Conservation (phyloP, 1,140 invertebrate genomes). For the Nylanderia fulva region DNA sequence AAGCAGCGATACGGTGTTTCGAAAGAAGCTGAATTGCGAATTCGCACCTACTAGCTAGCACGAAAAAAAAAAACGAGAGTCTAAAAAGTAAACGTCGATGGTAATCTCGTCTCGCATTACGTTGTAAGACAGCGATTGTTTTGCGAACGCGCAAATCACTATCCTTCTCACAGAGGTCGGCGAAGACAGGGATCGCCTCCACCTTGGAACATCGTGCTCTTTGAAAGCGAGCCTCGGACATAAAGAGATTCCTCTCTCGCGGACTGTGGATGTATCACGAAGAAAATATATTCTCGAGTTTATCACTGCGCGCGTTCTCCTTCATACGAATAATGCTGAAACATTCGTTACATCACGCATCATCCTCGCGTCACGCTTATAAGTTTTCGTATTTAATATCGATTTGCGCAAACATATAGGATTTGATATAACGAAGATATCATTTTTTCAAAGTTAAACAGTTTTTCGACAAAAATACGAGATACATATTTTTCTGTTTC, state of each 20-base stretch:
- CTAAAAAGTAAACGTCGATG: conserved; percentile 59
- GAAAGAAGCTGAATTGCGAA: conserved; percentile 58
- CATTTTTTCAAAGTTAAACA: conserved; percentile 5
- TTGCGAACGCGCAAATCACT: conserved; percentile 66
- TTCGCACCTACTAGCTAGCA: conserved; percentile 55
- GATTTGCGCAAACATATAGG: background rate
- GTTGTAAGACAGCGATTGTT: conserved; percentile 62
- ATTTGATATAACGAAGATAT: background rate
- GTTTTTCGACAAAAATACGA: background rate
- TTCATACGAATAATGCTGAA: conserved; percentile 20
- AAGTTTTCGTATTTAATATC: background rate
- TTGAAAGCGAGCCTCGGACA: conserved; percentile 50
- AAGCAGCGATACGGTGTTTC: conserved; percentile 54
- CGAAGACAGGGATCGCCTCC: conserved; percentile 52
- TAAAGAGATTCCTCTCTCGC: conserved; percentile 48
- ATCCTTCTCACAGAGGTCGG: conserved; percentile 56
- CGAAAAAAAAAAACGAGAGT: conserved; percentile 30
- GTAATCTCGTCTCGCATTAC: conserved; percentile 68
- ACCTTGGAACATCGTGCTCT: conserved; percentile 57
- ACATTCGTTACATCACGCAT: conserved; percentile 39
- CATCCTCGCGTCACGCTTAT: background rate
- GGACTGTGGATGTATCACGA: background rate
- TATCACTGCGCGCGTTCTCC: conserved; percentile 42
- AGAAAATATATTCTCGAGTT: conserved; percentile 52
- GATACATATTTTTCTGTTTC: background rate